phyloP scores from a whole-genome alignment of 2,888 invertebrate genomes.

The Phengaris alcon region DNA sequence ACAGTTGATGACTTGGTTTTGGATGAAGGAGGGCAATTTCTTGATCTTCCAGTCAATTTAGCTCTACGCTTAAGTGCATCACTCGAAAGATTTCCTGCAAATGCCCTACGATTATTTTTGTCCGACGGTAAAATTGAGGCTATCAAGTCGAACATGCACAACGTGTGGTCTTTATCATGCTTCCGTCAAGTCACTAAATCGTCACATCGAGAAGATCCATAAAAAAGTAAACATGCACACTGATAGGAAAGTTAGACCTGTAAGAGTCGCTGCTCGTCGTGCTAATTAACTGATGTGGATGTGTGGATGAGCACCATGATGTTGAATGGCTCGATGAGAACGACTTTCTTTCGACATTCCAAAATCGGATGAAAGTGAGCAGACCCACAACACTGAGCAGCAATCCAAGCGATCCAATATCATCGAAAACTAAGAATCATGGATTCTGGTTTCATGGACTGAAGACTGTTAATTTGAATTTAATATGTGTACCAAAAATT shows the following conservation, averaged over 20 bases:
- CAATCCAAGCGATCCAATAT: constrained; percentile 47
- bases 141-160: constrained; percentile 44
- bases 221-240: constrained; percentile 41
- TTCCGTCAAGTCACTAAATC: constrained; percentile 44
- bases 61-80: constrained; percentile 40
- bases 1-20: constrained; percentile 39
- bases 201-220: constrained; percentile 45
- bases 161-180: constrained; percentile 43
- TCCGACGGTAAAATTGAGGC: constrained; percentile 41
- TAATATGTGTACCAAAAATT: constrained; percentile 28
- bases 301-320: constrained; percentile 41
- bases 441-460: constrained; percentile 41
- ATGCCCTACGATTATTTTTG: constrained; percentile 42
- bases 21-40: constrained; percentile 39
- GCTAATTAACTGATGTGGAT: constrained; percentile 41
- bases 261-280: constrained; percentile 41
- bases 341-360: constrained; percentile 40
- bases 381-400: constrained; percentile 49
- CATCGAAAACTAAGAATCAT: constrained; percentile 45
- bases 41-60: constrained; percentile 43
- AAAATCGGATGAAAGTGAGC: constrained; percentile 42
- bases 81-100: constrained; percentile 41
- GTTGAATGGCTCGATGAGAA: constrained; percentile 44
- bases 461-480: constrained; percentile 35
- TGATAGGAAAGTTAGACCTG: constrained; percentile 40